Evolutionary conservation across 2,797 vertebrate genomes (phyloP).

Genomic region (Poliocrania exsul): DNA sequence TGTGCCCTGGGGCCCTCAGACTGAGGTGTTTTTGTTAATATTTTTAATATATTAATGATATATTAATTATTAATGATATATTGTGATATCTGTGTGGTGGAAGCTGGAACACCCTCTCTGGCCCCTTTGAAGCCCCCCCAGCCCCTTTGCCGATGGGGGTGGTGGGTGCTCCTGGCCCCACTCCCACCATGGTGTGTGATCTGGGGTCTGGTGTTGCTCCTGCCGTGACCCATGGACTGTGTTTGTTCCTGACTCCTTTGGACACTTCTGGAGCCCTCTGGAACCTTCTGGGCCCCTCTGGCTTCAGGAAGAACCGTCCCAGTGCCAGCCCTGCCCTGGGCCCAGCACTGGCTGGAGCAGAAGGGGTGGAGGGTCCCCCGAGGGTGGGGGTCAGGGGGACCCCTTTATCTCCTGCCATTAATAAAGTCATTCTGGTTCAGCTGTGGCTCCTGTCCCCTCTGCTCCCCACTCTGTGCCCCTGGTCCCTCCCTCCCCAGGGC

Average conservation of each 20-base stretch:
- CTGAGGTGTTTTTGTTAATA: neutral
- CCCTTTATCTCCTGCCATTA: neutral
- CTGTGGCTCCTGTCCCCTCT: rapidly evolving
- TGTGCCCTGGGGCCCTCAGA: neutral
- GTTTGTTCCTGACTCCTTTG: rapidly evolving
- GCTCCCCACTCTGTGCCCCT: too few species aligned
- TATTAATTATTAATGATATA: neutral
- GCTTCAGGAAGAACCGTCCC: neutral
- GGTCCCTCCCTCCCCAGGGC: neutral
- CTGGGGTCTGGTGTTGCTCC: neutral
- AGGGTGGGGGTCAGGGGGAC: rapidly evolving
- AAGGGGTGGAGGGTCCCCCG: rapidly evolving
- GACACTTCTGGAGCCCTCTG: rapidly evolving
- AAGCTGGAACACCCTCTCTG: neutral
- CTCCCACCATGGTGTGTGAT: neutral
- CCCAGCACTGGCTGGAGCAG: too few species aligned
- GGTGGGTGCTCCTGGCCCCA: neutral
- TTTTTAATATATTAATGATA: neutral
- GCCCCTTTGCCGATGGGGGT: neutral
- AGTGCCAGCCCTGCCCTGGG: neutral
- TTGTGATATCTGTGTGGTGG: neutral
- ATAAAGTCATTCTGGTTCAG: neutral
- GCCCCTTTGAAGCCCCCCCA: neutral
- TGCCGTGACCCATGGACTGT: rapidly evolving
- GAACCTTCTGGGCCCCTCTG: neutral